phyloP scores from a whole-genome alignment of 2,888 invertebrate species.

The Dasypogon diadema region DNA sequence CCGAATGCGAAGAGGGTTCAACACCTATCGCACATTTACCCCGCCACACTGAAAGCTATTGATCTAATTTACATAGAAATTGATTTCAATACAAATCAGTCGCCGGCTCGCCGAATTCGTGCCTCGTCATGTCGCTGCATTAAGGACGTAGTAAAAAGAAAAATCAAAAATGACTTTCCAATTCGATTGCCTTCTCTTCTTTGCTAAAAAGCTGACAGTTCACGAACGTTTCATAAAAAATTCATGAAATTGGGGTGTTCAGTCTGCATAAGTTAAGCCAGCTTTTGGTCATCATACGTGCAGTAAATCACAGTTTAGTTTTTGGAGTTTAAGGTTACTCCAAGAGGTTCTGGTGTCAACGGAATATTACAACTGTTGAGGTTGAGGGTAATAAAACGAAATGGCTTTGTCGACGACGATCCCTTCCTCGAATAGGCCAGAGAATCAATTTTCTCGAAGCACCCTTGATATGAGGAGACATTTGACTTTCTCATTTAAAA shows the following conservation, averaged over 20 bases:
- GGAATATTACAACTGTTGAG: slow-evolving; percentile 1
- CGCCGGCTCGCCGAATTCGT: slow-evolving; percentile 12
- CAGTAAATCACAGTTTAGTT: slow-evolving; percentile 41
- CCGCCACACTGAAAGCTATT: not conserved
- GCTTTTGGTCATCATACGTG: slow-evolving; percentile 10
- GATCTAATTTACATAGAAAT: slow-evolving; percentile 42
- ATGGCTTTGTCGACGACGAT: slow-evolving; percentile 5
- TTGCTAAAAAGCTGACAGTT: slow-evolving; percentile 1
- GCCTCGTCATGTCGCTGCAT: not conserved
- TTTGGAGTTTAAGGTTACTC: not conserved
- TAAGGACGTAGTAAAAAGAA: not conserved
- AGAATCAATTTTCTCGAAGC: slow-evolving; percentile 24
- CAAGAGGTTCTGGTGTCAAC: not conserved
- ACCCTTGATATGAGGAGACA: not conserved
- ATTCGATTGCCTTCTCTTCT: slow-evolving; percentile 11
- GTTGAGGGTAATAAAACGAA: slow-evolving; percentile 12
- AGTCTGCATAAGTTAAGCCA: slow-evolving; percentile 20
- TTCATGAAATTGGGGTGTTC: slow-evolving; percentile 28
- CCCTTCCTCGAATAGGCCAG: slow-evolving; percentile 17
- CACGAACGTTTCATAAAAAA: slow-evolving; percentile 43
- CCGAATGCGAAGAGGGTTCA: not conserved
- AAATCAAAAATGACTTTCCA: slow-evolving; percentile 24
- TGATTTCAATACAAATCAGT: slow-evolving; percentile 41
- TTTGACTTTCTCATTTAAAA: slow-evolving; percentile 40
- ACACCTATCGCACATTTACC: not conserved